Evolutionary conservation across 64 coral and sea anemone species (phyloP).

Genomic region (Hydrozoanthus tunicans): DNA sequence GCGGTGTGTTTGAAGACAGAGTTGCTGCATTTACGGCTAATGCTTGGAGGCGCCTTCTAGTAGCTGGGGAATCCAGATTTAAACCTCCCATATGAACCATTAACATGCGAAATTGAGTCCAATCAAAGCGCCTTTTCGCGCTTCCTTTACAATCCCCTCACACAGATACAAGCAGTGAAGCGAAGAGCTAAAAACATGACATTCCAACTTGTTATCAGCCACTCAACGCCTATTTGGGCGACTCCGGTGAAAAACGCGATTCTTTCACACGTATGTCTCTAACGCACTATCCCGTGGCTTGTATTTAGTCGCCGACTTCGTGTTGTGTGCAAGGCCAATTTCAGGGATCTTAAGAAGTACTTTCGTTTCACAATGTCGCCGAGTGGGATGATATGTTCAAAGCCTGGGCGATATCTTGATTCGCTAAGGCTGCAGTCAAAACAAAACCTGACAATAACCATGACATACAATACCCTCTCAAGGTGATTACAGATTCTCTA

Average conservation of each 20-base stretch:
- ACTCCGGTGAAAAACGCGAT: background rate
- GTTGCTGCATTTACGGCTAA: background rate
- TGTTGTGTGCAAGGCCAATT: background rate
- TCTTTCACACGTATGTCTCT: background rate
- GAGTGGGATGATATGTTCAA: constrained; percentile 29
- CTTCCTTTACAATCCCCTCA: constrained; percentile 11
- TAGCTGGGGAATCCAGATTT: constrained; percentile 39
- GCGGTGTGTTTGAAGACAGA: constrained; percentile 37
- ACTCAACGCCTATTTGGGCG: constrained; percentile 22
- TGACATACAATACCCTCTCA: constrained; percentile 40
- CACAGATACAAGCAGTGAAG: constrained; percentile 34
- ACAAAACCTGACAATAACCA: constrained; percentile 55
- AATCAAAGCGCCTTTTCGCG: background rate
- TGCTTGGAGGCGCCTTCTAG: constrained; percentile 53
- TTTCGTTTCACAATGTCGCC: constrained; percentile 37
- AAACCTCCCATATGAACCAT: constrained; percentile 59
- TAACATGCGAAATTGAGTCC: constrained; percentile 34
- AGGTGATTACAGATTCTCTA: constrained; percentile 24
- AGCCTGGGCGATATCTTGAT: constrained; percentile 52
- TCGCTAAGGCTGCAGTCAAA: constrained; percentile 47
- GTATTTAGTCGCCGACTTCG: background rate
- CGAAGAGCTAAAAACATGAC: constrained; percentile 29
- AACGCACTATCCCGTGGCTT: background rate
- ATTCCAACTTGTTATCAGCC: constrained; percentile 45
- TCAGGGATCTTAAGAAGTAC: constrained; percentile 1